phyloP scores from a whole-genome alignment of 2,888 invertebrate species.

The Lycocerus yunnanus region DNA sequence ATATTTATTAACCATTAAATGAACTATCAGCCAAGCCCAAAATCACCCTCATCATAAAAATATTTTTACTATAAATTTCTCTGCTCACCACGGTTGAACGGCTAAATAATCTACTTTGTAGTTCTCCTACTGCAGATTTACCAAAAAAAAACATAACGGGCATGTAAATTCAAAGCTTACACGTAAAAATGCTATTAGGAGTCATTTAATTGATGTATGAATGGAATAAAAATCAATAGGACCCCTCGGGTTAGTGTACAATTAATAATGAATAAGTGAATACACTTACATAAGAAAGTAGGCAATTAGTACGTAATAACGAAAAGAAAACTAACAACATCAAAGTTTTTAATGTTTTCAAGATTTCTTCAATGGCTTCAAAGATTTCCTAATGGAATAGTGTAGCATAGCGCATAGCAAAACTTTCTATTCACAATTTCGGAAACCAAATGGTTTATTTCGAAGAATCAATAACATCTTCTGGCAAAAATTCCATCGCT shows the following conservation, averaged over 20 bases:
- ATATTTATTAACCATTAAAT: constrained; percentile 26
- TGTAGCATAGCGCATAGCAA: too few species aligned
- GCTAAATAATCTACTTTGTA: background rate
- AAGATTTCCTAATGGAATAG: background rate
- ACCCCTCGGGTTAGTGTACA: background rate
- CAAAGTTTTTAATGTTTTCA: background rate
- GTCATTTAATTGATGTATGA: constrained; percentile 1
- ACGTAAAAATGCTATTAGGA: constrained; percentile 2
- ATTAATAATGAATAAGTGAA: background rate
- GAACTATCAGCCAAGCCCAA: constrained; percentile 8
- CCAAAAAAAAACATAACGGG: background rate
- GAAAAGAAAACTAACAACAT: background rate
- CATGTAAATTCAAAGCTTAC: background rate
- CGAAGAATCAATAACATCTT: too few species aligned
- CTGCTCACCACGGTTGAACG: background rate
- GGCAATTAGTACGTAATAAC: background rate
- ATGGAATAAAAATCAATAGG: constrained; percentile 1
- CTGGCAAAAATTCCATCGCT: too few species aligned
- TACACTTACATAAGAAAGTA: background rate
- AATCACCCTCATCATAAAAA: background rate
- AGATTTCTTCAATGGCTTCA: too few species aligned
- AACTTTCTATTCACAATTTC: too few species aligned
- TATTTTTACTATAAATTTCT: background rate
- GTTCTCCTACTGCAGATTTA: background rate
- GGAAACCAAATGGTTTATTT: too few species aligned